These are phyloP conservation scores for Campoletis raptor DNA, from an alignment of 2,888 invertebrate genomes.

Conservation along the genomic window DNA sequence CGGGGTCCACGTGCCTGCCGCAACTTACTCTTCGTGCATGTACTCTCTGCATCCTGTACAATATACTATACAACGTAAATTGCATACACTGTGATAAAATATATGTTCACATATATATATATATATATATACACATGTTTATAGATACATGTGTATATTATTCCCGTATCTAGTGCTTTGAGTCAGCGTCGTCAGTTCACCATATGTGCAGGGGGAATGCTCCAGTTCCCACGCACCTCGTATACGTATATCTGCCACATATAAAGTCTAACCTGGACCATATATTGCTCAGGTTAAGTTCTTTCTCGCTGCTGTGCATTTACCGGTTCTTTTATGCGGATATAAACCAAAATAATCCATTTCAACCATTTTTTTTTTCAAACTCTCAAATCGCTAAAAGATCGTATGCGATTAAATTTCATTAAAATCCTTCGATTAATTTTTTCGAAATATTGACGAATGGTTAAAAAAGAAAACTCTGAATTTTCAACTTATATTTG, in stretches of 20 bases:
- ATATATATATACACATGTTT: conserved; percentile 18
- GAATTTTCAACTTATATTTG: not conserved
- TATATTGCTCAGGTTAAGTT: conserved; percentile 16
- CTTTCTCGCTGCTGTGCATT: conserved; percentile 35
- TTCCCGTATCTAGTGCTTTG: conserved; percentile 43
- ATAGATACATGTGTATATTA: conserved; percentile 34
- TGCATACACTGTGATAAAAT: conserved; percentile 35
- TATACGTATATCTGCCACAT: conserved; percentile 21
- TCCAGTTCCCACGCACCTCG: conserved; percentile 82
- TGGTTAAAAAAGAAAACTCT: not conserved
- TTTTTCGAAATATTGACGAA: not conserved
- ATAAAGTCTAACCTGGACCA: conserved; percentile 20
- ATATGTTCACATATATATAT: conserved; percentile 27
- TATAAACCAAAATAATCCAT: not conserved
- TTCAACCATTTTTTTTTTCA: not conserved
- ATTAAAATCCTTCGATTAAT: not conserved
- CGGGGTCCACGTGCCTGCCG: conserved; percentile 59
- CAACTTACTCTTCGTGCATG: conserved; percentile 62
- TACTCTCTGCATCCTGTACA: conserved; percentile 47
- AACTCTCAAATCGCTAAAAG: not conserved
- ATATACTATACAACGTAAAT: conserved; percentile 42
- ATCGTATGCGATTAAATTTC: not conserved
- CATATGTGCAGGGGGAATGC: conserved; percentile 75
- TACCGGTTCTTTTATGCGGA: conserved; percentile 39
- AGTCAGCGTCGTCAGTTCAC: conserved; percentile 54